Base-by-base conservation (phyloP, 2,113 vertebrate genomes). In the Hippopotamus amphibius region DNA sequence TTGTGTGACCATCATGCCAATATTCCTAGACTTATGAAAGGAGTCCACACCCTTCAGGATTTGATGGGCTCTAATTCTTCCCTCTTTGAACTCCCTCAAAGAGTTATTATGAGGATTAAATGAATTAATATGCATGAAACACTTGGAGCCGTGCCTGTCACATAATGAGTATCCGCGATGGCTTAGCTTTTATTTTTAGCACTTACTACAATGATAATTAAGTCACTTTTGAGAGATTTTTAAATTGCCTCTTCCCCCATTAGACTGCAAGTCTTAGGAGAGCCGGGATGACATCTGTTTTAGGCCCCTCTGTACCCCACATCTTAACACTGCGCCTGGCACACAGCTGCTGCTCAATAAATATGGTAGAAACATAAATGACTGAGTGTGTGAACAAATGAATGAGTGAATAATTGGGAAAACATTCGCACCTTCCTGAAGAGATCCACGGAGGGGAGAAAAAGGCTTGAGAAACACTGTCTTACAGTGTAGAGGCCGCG, bases 101-200 rank as follows among this genome's bases (percentile, higher is more conserved):
- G 59, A 26, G n/a, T 41, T 88, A 46, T 88, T 95, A 68, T 30
- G 11, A 86, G 76, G 93, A 97, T 93, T 93, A 96, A 97, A 43
- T 65, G 26, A 92, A 96, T 97, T 97, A 96, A 95, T 92, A 95
- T 85, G 92, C 92, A 97, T 83, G 84, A 93, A 95, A 92, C 37
- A 92, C 95, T 96, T 79, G 93, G 95, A 97, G 19, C 30, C 0
- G 1, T 93, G 93, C 88, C 92, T 96, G 66, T 93, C 93, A 95
- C 68, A 71, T 95, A 97, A 96, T 95, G 92, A 96, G 83, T 74
- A 84, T 48, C 77, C 68, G 77, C 71, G 82, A 87, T 90, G 89
- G 90, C 72, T 95, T 79, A 65, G 72, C 76, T 92, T 95, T 96
- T 72, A 93, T 79, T 82, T 96, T 96, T 79, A 96, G 90, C 43